phyloP scores from a whole-genome alignment of 2,888 invertebrate genomes.

The Pocota personata region DNA sequence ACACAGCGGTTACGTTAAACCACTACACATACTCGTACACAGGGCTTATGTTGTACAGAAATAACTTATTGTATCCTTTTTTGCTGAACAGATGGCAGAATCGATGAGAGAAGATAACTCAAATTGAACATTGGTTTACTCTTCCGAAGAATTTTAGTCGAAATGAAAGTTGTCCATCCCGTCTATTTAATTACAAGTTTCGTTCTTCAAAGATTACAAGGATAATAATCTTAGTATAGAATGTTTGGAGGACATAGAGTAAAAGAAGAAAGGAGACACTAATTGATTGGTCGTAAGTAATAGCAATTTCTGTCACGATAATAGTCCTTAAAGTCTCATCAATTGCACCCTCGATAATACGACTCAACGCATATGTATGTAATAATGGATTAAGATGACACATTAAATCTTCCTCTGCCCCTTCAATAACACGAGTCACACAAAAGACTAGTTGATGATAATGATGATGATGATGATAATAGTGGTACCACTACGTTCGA shows the following conservation, averaged over 20 bases:
- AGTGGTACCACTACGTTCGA: not conserved
- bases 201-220: constrained; percentile 15
- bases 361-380: constrained; percentile 1
- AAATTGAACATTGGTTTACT: constrained; percentile 16
- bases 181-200: constrained; percentile 33
- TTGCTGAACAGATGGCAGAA: not conserved
- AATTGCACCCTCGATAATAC: not conserved
- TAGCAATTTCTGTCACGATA: not conserved
- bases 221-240: constrained; percentile 1
- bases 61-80: not conserved
- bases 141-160: not conserved
- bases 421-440: not conserved
- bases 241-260: not conserved
- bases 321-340: not conserved
- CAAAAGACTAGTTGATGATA: constrained; percentile 18
- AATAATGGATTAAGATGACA: constrained; percentile 44
- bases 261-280: not conserved
- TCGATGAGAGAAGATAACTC: constrained; percentile 18
- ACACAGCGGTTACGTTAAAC: constrained; percentile 22
- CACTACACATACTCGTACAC: constrained; percentile 15
- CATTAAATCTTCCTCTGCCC: constrained; percentile 32
- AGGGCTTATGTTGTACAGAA: not conserved
- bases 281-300: constrained; percentile 23
- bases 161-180: constrained; percentile 11
- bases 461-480: constrained; percentile 1